phyloP scores from a whole-genome alignment of 1,140 invertebrate species.

The Zaprionus tsacasi region DNA sequence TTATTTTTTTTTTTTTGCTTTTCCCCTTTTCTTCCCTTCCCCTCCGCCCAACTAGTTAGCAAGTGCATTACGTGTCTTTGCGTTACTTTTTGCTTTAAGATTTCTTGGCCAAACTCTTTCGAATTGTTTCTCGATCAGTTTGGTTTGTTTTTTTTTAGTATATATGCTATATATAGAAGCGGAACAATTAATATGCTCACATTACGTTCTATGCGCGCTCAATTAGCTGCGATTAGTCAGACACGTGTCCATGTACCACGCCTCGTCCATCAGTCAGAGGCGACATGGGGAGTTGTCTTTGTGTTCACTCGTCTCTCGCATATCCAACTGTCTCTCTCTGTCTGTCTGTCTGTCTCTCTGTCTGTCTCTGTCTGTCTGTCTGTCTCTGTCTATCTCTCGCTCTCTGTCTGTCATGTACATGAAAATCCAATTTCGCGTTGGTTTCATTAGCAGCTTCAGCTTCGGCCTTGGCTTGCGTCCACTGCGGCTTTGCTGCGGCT shows the following conservation, averaged over 20 bases:
- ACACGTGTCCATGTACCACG: slow-evolving; percentile 67
- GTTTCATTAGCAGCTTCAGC: slow-evolving; percentile 73
- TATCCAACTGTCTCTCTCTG: slow-evolving; percentile 17
- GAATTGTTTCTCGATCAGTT: slow-evolving; percentile 48
- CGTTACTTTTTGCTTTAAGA: slow-evolving; percentile 24
- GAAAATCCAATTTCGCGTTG: slow-evolving; percentile 78
- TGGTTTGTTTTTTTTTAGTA: background rate
- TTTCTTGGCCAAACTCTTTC: slow-evolving; percentile 9
- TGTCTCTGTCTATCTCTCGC: slow-evolving; percentile 10
- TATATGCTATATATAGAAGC: too few species aligned
- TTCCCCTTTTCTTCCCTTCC: background rate
- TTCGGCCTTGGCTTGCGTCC: slow-evolving; percentile 32
- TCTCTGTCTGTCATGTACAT: slow-evolving; percentile 65
- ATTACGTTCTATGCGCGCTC: slow-evolving; percentile 72
- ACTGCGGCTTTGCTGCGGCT: slow-evolving; percentile 24
- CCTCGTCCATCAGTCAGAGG: slow-evolving; percentile 61
- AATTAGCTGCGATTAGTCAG: slow-evolving; percentile 78
- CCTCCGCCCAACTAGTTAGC: slow-evolving; percentile 49
- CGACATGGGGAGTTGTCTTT: slow-evolving; percentile 13
- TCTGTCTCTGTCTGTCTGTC: background rate
- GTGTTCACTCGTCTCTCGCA: background rate
- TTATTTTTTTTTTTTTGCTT: too few species aligned
- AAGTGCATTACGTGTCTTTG: slow-evolving; percentile 47
- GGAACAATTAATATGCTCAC: slow-evolving; percentile 74
- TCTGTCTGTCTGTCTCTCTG: slow-evolving; percentile 36